Conservation (phyloP, 2,888 invertebrate genomes). For the Rhamphomyia laevipes region DNA sequence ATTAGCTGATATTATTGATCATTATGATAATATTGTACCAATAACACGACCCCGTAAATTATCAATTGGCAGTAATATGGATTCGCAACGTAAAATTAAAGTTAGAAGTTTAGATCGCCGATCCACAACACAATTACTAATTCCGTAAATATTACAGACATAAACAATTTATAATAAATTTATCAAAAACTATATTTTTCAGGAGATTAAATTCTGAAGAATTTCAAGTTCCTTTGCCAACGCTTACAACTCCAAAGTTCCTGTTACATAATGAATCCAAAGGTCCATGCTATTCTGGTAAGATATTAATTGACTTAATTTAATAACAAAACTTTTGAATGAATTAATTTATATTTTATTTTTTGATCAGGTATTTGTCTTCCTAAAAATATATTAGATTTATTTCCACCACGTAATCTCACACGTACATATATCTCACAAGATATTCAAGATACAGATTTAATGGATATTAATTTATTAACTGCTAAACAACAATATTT, state of each 20-base stretch:
- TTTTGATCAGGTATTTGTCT: conserved; percentile 30
- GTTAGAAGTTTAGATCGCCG: conserved; percentile 34
- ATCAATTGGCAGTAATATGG: conserved; percentile 23
- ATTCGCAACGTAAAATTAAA: conserved; percentile 30
- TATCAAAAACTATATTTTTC: too few relatives aligned
- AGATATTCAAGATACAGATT: conserved; percentile 33
- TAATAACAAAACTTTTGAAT: background rate
- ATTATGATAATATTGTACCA: conserved; percentile 19
- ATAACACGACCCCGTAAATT: conserved; percentile 26
- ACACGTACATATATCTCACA: conserved; percentile 35
- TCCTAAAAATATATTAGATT: conserved; percentile 35
- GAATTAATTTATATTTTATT: background rate
- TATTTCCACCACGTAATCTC: conserved; percentile 31
- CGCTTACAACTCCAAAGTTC: conserved; percentile 31
- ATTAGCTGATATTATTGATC: conserved; percentile 41
- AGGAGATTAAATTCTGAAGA: conserved; percentile 29
- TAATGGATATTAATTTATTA: conserved; percentile 29
- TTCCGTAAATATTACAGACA: conserved; percentile 26
- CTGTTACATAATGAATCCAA: conserved; percentile 30
- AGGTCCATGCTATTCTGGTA: conserved; percentile 36
- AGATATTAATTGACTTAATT: background rate
- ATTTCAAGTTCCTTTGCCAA: conserved; percentile 29
- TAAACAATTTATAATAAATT: too few relatives aligned
- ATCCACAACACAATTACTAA: conserved; percentile 25
- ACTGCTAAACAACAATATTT: conserved; percentile 29